A percentile compares a stretch with the other conserved stretches of the same genome.
These are phyloP conservation scores for Vireo altiloquus DNA, from an alignment of 2,113 vertebrate genomes.

Conservation along the genomic window DNA sequence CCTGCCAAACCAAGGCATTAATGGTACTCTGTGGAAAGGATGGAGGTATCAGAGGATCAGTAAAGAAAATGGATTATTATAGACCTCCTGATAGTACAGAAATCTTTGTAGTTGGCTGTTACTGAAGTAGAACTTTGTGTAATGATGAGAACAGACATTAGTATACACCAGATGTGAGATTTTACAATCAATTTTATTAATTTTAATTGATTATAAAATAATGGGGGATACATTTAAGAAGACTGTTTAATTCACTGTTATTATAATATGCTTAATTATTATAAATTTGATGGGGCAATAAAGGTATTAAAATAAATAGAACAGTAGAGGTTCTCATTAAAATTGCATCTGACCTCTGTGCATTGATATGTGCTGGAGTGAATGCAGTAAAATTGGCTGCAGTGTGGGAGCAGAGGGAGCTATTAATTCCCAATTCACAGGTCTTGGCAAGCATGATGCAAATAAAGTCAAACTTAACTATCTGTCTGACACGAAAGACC, in stretches of 20 bases:
- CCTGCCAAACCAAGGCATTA: not conserved
- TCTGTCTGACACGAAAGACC: not conserved
- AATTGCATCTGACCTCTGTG: conserved; percentile 45
- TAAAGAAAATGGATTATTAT: conserved; percentile 23
- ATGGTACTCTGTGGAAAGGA: not conserved
- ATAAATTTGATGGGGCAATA: conserved; percentile 49
- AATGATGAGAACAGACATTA: conserved; percentile 19
- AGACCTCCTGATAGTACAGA: not conserved
- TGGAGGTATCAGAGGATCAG: not conserved
- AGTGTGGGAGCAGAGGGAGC: not conserved
- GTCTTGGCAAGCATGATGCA: not conserved
- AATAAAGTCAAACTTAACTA: not conserved
- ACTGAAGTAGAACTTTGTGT: not conserved
- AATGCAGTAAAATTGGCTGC: not conserved
- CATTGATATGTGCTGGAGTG: not conserved
- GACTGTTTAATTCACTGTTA: conserved; percentile 54
- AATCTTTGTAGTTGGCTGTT: not conserved
- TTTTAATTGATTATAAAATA: conserved; percentile 68
- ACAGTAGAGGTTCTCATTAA: conserved; percentile 48
- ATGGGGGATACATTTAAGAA: conserved; percentile 13
- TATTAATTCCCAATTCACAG: conserved; percentile 4
- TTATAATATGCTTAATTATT: conserved; percentile 55
- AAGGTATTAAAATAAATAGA: conserved; percentile 64
- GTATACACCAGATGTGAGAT: conserved; percentile 9
- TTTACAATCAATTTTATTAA: conserved; percentile 62